Conservation (phyloP, 2,113 vertebrate species). For the Ceyx melanurus region DNA sequence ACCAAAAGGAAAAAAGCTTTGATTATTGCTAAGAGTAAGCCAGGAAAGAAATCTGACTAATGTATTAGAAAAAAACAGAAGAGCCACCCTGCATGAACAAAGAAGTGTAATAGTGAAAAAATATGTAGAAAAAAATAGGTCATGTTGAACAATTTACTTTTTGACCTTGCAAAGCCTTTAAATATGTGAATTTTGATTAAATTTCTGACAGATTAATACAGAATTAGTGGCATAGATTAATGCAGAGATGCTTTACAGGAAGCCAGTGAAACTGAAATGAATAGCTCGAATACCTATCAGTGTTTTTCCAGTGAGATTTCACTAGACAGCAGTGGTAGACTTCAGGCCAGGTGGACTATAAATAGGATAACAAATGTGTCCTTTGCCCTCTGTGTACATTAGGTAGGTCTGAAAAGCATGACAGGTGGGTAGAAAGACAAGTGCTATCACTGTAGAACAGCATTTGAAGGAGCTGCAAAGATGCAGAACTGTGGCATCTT, state of each 20-base stretch:
- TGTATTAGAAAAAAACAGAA: neutral
- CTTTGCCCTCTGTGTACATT: neutral
- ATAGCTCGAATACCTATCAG: accelerated
- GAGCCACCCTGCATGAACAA: neutral
- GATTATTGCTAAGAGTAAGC: neutral
- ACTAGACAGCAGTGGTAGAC: neutral
- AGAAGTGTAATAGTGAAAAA: neutral
- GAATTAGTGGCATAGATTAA: neutral
- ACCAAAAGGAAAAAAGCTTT: neutral
- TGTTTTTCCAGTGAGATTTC: neutral
- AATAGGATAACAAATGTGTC: neutral
- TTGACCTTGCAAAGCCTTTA: neutral
- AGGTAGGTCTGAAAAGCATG: neutral
- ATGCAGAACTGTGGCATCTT: neutral
- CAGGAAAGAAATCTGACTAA: neutral
- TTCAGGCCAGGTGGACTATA: too few species aligned
- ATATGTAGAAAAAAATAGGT: neutral
- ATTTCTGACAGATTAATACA: accelerated
- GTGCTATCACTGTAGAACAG: neutral
- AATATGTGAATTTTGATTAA: neutral
- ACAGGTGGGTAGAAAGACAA: neutral
- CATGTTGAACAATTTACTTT: neutral
- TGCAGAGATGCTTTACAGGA: neutral
- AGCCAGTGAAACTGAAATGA: neutral
- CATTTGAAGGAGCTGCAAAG: neutral